Conservation (phyloP, 2,888 invertebrate species). For the Pegoplata infirma region DNA sequence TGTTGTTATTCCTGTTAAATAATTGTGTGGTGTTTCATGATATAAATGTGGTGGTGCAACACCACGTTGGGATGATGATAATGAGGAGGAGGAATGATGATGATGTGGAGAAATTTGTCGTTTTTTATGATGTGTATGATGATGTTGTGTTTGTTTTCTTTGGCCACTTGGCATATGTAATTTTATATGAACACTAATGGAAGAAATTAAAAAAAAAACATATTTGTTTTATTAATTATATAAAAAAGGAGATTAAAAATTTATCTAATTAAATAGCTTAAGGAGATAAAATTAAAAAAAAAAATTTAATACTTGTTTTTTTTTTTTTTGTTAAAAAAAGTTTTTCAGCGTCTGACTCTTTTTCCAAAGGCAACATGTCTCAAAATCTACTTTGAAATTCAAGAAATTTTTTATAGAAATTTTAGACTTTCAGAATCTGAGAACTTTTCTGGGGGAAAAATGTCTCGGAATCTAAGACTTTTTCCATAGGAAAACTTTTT, state of each 20-base stretch:
- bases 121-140: conserved; percentile 44
- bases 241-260: not conserved
- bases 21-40: conserved; percentile 49
- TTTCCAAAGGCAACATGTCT: no score
- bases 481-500: no score
- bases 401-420: no score
- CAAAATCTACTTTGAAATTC: no score
- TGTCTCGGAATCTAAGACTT: no score
- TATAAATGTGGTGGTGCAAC: conserved; percentile 55
- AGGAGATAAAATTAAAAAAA: no score
- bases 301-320: no score
- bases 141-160: conserved; percentile 66
- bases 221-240: not conserved
- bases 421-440: no score
- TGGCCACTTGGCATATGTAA: conserved; percentile 71
- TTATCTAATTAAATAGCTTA: no score
- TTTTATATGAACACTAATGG: conserved; percentile 71
- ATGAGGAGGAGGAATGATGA: not conserved
- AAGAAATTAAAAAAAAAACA: conserved; percentile 2
- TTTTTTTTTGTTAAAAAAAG: no score
- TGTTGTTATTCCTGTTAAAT: conserved; percentile 47
- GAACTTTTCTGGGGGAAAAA: no score
- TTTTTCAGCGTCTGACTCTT: no score
- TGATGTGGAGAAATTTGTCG: not conserved
- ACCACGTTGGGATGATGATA: not conserved